Percentiles rank a stretch among this genome's conserved stretches.
phyloP scores from a whole-genome alignment of 92 coral and sea anemone species.

The Heliopora coerulea region DNA sequence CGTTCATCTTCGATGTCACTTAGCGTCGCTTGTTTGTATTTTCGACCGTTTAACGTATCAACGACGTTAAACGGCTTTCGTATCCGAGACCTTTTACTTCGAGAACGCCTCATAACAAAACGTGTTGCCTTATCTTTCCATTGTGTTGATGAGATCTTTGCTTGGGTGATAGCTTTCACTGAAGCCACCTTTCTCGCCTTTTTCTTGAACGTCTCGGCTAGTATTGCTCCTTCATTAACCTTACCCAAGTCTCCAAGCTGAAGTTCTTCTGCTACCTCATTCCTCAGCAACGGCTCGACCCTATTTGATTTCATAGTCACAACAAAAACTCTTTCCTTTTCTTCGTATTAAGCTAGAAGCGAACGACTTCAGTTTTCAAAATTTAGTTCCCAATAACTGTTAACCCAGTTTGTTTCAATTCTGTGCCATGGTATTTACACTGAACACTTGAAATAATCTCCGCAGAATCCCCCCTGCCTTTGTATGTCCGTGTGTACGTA shows the following conservation, averaged over 20 bases:
- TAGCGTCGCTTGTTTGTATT: conserved; percentile 44
- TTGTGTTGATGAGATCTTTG: conserved; percentile 68
- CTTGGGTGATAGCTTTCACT: conserved; percentile 55
- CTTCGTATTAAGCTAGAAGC: no score
- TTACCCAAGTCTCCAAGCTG: conserved; percentile 1
- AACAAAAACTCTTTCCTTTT: neutral
- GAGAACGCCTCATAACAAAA: conserved; percentile 21
- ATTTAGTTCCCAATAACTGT: no score
- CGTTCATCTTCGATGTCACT: conserved; percentile 40
- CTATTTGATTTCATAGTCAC: conserved; percentile 19
- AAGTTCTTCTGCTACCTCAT: neutral
- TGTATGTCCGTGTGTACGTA: no score
- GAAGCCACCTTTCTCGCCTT: conserved; percentile 58
- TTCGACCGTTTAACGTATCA: conserved; percentile 39
- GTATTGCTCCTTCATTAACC: neutral
- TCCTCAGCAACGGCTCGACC: conserved; percentile 6
- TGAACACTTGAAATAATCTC: no score
- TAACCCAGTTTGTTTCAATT: no score
- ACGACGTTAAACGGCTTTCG: conserved; percentile 31
- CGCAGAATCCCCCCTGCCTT: no score
- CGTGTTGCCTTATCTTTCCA: conserved; percentile 68
- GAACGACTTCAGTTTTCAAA: no score
- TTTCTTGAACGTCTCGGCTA: conserved; percentile 7
- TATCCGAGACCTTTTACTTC: conserved; percentile 17
- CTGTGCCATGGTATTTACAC: no score